Evolutionary conservation across 2,797 vertebrate species (phyloP).

Genomic region (Okamejei kenojei): DNA sequence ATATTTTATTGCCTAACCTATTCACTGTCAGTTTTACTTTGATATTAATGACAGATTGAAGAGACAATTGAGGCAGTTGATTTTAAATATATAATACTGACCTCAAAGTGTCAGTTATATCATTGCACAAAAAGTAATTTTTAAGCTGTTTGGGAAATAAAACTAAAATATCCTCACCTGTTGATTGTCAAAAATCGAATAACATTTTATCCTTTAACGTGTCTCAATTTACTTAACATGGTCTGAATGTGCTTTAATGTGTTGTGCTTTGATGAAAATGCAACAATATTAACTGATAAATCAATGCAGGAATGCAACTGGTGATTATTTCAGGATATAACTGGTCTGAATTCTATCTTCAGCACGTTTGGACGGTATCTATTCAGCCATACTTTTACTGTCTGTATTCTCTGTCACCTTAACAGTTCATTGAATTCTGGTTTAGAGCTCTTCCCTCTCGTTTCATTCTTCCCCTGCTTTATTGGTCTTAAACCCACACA

Average conservation of each 20-base stretch:
- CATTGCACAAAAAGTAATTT: slow-evolving; percentile 18
- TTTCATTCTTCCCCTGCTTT: background rate
- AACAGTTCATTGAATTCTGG: no score
- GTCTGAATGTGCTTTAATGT: slow-evolving; percentile 22
- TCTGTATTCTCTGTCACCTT: background rate
- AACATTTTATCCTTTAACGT: background rate
- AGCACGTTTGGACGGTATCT: background rate
- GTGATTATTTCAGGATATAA: slow-evolving; percentile 8
- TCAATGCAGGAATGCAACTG: slow-evolving; percentile 3
- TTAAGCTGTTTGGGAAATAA: background rate
- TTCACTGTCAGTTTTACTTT: slow-evolving; percentile 1
- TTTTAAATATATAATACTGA: slow-evolving; percentile 26
- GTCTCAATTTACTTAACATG: slow-evolving; percentile 7
- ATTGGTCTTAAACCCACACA: background rate
- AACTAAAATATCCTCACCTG: slow-evolving; percentile 24
- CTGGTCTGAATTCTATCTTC: background rate
- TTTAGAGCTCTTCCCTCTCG: background rate
- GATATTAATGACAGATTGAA: background rate
- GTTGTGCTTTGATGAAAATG: slow-evolving; percentile 15
- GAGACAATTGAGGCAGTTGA: background rate
- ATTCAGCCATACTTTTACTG: no score
- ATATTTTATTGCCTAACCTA: background rate
- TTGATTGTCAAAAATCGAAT: slow-evolving; percentile 23
- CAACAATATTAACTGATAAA: slow-evolving; percentile 17
- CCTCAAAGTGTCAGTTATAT: background rate